Evolutionary conservation across 2,113 vertebrate genomes (phyloP), one percentile per base, ranked within the genome.

Genomic region (Alectura lathami): DNA sequence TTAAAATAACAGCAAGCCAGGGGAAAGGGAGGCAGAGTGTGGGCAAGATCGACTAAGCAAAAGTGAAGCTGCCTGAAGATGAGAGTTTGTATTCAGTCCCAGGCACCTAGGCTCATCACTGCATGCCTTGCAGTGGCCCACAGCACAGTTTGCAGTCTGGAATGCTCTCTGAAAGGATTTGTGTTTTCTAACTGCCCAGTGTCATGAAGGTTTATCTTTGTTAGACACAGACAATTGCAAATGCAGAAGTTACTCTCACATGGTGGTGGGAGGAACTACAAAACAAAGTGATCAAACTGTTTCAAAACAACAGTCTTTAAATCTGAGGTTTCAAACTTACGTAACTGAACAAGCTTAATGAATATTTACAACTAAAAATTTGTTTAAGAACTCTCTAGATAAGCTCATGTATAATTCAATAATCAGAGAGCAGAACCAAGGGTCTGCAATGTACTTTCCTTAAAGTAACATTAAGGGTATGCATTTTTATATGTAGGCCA

Each of bases 321-420:
- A 92, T 7, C 18, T 78, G 53, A 13, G 14, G 6, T 59, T 84
- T 79, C 50, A 50, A 76, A 50, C 4, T 92, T 76, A 21, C 0
- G 0, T 42, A 70, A 20, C 1, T 43, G 51, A 89, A 45, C 2
- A 42, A 74, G 23, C 14, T 70, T 72, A 79, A 79, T 59, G 34
- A 92, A 85, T 83, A 88, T 74, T 88, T 87, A 69, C 36, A 66
- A 89, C 82, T 29, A 34, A 85, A 81, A 78, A 83, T n/a, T 5
- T 85, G 13, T 30, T 77, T 91, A 91, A 85, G 15, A 87, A 51
- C 36, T 67, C 21, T 68, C 45, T 68, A 54, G 62, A 82, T 95
- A 60, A 45, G 8, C 15, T 88, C 42, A 86, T 94, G 13, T 62
- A 78, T 94, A 92, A 86, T 90, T 91, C 51, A 79, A 2, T 73